Evolutionary conservation across 1,140 invertebrate species (phyloP), one percentile per base, ranked within the genome.

Genomic region (Oscheius sp.): DNA sequence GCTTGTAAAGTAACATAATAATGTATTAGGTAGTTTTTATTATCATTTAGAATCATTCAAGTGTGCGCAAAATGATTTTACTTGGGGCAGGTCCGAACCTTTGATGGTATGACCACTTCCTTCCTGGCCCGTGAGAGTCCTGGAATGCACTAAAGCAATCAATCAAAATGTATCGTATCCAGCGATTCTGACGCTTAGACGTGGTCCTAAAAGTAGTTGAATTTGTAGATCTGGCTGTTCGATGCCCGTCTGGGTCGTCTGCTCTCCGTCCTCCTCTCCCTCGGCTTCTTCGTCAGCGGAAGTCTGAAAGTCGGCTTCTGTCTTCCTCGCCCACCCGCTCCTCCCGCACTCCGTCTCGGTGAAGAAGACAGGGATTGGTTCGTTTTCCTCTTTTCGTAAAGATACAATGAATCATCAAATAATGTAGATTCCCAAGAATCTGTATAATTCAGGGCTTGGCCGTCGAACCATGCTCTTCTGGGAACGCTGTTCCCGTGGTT

Each of bases 401-500:
- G n/a, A n/a, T n/a, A n/a, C n/a, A n/a, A n/a, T n/a, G n/a, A n/a
- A n/a, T n/a, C n/a, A n/a, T n/a, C n/a, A n/a, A n/a, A n/a, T n/a
- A n/a, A n/a, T n/a, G n/a, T n/a, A n/a, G n/a, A n/a, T n/a, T n/a
- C n/a, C n/a, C n/a, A n/a, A 55, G 7, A 23, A 55, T 13, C 31
- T 31, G 31, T 29, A 26, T n/a, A 7, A n/a, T 65, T 15, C 63
- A 65, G 63, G 72, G 72, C 72, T 23, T 74, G 49, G 49, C 72
- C 72, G 23, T 74, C 70, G 18, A 74, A 74, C 42, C 72, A 74
- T 45, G 69, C 70, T n/a, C 70, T 74, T 20, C 3, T 74, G 18
- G 68, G 72, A 26, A 74, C 72, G 7, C n/a, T 62, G 1, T 74
- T 74, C 45, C 68, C 72, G 2, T 74, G 72, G 72, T 74, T 74